Conservation (phyloP, 2,797 vertebrate genomes). For the Rhodeus uyekii region DNA sequence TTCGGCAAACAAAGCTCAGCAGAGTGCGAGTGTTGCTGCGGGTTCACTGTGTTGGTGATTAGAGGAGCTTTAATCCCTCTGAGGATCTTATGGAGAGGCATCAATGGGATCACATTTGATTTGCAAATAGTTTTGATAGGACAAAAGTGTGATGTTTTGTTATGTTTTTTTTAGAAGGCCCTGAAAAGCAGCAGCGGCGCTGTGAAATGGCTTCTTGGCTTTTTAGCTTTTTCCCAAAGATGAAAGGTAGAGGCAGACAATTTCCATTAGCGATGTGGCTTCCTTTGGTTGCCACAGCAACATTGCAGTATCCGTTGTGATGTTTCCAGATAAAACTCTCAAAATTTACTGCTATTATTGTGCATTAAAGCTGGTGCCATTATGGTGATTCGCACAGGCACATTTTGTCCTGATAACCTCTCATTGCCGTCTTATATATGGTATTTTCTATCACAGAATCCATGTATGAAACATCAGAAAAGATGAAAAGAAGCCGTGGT, state of each 20-base stretch:
- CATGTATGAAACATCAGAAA: background rate
- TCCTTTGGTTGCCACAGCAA: conserved; percentile 45
- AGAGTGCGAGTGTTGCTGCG: conserved; percentile 13
- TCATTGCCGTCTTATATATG: conserved; percentile 8
- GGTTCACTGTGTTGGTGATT: conserved; percentile 45
- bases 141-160: conserved; percentile 57
- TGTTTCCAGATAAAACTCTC: conserved; percentile 56
- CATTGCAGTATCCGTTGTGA: conserved; percentile 43
- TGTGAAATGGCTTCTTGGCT: conserved; percentile 35
- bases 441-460: conserved; percentile 23
- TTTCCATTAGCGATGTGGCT: conserved; percentile 55
- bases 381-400: conserved; percentile 32
- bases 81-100: conserved; percentile 47
- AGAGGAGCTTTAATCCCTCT: conserved; percentile 54
- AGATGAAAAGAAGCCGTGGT: background rate
- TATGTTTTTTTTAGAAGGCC: conserved; percentile 28
- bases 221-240: conserved; percentile 56
- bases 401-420: conserved; percentile 48
- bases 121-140: conserved; percentile 68
- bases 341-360: conserved; percentile 57
- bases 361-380: conserved; percentile 58
- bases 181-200: conserved; percentile 56
- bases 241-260: conserved; percentile 51
- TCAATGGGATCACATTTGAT: conserved; percentile 62
- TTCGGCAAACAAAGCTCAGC: conserved; percentile 52